Evolutionary conservation across 2,888 invertebrate species (phyloP), one percentile per base, ranked within the genome.

Genomic region (Mythimna vitellina): DNA sequence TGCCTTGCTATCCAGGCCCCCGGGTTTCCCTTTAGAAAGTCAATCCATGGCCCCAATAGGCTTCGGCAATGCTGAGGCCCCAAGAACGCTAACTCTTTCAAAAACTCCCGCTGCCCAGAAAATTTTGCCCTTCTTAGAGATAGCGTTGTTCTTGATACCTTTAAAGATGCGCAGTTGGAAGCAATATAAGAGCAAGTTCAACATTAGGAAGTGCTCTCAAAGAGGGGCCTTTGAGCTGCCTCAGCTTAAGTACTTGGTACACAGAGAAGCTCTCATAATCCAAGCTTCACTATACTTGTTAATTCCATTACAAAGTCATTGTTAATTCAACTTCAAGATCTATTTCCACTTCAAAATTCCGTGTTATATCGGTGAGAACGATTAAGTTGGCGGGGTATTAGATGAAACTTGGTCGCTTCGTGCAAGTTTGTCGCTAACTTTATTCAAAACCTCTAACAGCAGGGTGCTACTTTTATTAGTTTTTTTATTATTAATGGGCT

Each of bases 301-400:
- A 54, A 56, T 80, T 57, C 20, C 10, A 29, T 10, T 65, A 20
- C 35, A 65, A 74, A 63, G 53, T 53, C 8, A 58, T 70, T 29
- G 22, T 8, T 74, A 63, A 63, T 80, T 58, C 51, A 35, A 25
- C 32, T 54, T 61, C 29, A 65, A 61, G 65, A 51, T 65, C 58
- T 54, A 70, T 60, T 70, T 70, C 58, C 8, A 53, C 54, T 65
- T 67, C 54, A 56, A 67, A 63, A 69, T 74, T 57, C 46, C 20
- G n/a, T 60, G 54, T 46, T n/a, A 7, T 20, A 14, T n/a, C 49
- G 25, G 46, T 57, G 49, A 38, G 57, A 70, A 63, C 68, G 69
- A 78, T 78, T 80, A 82, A 85, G 64, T 86, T 78, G 12, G 46
- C 32, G 56, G 14, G 35, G 64, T 73, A 74, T 74, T 72, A 69